Percentiles rank a stretch among this genome's conserved stretches.
Conservation (phyloP, 2,113 vertebrate genomes). For the Rafetus swinhoei region DNA sequence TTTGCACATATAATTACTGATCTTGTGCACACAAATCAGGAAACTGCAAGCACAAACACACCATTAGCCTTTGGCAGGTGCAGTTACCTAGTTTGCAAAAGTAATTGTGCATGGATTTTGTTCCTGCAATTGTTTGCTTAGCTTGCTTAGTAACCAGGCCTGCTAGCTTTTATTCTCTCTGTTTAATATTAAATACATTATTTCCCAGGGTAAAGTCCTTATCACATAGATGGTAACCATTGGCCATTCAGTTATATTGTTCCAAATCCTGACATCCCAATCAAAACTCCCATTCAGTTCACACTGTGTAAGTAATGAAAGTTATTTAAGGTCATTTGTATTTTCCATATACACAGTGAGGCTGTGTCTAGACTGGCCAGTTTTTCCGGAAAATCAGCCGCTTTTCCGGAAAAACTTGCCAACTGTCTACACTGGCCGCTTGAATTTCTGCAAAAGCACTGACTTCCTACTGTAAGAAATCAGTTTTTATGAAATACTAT, state of each 20-base stretch:
- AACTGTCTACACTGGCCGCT: too few species aligned
- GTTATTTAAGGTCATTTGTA: background rate
- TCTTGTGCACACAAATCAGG: background rate
- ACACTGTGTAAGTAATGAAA: background rate
- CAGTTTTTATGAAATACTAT: too few species aligned
- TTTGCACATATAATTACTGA: background rate
- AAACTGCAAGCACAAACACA: background rate
- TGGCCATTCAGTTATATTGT: rapidly evolving
- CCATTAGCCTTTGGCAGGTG: background rate
- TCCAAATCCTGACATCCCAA: background rate
- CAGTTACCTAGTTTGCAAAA: background rate
- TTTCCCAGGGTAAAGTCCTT: background rate
- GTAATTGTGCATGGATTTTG: background rate
- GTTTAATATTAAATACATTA: background rate
- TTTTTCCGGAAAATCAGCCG: too few species aligned
- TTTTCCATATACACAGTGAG: background rate
- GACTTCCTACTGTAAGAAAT: too few species aligned
- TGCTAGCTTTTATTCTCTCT: constrained; percentile 8
- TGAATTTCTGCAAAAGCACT: too few species aligned
- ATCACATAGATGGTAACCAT: background rate
- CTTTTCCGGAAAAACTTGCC: too few species aligned
- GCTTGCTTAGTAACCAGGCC: background rate
- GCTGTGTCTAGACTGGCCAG: too few species aligned
- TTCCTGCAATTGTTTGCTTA: background rate
- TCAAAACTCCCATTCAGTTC: background rate